phyloP scores from a whole-genome alignment of 2,888 invertebrate species.

The Tetheella fluctuosa region DNA sequence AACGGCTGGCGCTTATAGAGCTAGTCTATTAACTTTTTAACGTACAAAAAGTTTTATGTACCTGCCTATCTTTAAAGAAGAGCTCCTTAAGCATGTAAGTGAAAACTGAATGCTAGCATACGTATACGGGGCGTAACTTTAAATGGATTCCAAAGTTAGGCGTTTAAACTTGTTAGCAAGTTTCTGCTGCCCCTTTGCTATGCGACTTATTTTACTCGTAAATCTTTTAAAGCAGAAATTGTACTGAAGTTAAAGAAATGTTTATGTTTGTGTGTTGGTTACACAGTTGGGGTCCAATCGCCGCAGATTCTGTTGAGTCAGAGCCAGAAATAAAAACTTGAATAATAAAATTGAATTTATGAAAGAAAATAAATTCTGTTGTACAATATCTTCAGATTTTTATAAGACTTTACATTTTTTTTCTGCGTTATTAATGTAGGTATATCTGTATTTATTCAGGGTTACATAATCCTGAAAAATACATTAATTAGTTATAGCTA shows the following conservation, averaged over 20 bases:
- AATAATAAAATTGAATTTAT: slow-evolving; percentile 33
- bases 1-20: too few species aligned
- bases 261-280: slow-evolving; percentile 20
- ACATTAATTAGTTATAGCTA: too few species aligned
- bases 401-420: too few species aligned
- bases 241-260: slow-evolving; percentile 24
- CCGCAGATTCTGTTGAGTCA: slow-evolving; percentile 17
- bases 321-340: slow-evolving; percentile 29
- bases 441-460: too few species aligned
- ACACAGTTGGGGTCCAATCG: slow-evolving; percentile 17
- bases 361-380: slow-evolving; percentile 4
- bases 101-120: slow-evolving; percentile 32
- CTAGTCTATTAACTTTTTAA: too few species aligned
- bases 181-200: slow-evolving; percentile 21
- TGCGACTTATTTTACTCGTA: slow-evolving; percentile 38
- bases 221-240: slow-evolving; percentile 42
- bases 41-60: too few species aligned
- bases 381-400: neutral
- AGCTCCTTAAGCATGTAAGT: slow-evolving; percentile 27
- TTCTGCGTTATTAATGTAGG: too few species aligned
- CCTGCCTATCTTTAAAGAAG: neutral
- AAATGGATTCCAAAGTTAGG: slow-evolving; percentile 56
- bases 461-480: too few species aligned
- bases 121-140: slow-evolving; percentile 42
- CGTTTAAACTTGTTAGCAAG: slow-evolving; percentile 59